phyloP scores from a whole-genome alignment of 2,888 invertebrate genomes.

The Odontocolon sp. region DNA sequence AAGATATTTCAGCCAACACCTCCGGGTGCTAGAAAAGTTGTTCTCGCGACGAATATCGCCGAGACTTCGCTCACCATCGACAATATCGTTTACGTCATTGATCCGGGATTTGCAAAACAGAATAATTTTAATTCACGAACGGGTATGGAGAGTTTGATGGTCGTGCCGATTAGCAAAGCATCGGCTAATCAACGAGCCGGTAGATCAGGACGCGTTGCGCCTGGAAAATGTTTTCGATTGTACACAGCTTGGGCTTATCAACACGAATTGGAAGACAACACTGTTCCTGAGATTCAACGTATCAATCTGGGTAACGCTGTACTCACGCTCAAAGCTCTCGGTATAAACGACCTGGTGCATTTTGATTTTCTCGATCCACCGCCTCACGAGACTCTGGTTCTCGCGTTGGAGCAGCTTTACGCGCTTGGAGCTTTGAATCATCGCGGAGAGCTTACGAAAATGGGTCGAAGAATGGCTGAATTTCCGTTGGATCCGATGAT shows the following conservation, averaged over 20 bases:
- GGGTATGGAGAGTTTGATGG: conserved; percentile 99
- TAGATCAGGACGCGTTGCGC: conserved; percentile 96
- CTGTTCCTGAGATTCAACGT: conserved; percentile 98
- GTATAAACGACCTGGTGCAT: conserved; percentile 98
- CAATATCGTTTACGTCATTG: conserved; percentile 99
- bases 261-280: conserved; percentile 98
- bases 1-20: conserved; percentile 99
- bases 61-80: conserved; percentile 99
- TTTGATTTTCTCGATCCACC: conserved; percentile 99
- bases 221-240: conserved; percentile 98
- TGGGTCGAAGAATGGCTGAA: conserved; percentile 99
- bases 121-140: conserved; percentile 99
- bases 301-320: conserved; percentile 98
- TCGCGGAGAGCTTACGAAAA: conserved; percentile 97
- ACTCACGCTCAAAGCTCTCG: conserved; percentile 96
- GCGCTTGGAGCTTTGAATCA: conserved; percentile 99
- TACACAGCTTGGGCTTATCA: conserved; percentile 99
- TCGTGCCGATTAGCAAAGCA: conserved; percentile 99
- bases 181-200: conserved; percentile 98
- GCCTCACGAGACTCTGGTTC: conserved; percentile 94
- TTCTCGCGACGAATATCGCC: conserved; percentile 99
- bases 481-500: conserved; percentile 99
- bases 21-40: conserved; percentile 96
- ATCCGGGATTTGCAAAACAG: conserved; percentile 99
- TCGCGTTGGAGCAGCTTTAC: conserved; percentile 98